Evolutionary conservation across 1,140 invertebrate genomes (phyloP).

Genomic region (Caenorhabditis elegans): WBcel235 BX284605.5:6205501-6206000

Average conservation of each 20-base stretch:
- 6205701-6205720: neutral
- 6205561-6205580: neutral
- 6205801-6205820: neutral
- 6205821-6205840: neutral
- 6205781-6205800: neutral
- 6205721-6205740: neutral
- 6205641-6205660: neutral
- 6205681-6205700: neutral
- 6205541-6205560: neutral
- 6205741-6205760: neutral
- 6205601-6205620: too few relatives aligned
- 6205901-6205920: neutral
- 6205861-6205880: neutral
- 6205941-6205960: neutral
- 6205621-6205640: constrained; percentile 6
- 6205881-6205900: neutral
- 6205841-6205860: neutral
- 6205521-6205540: neutral
- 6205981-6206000: too few relatives aligned
- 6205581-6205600: too few relatives aligned
- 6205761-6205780: neutral
- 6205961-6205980: neutral
- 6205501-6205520: neutral
- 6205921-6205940: too few relatives aligned
- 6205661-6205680: neutral